A percentile compares a stretch with the other conserved stretches of the same genome.
These are phyloP conservation scores for Zaprionus lachaisei DNA, from an alignment of 1,140 invertebrate genomes.

Conservation along the genomic window DNA sequence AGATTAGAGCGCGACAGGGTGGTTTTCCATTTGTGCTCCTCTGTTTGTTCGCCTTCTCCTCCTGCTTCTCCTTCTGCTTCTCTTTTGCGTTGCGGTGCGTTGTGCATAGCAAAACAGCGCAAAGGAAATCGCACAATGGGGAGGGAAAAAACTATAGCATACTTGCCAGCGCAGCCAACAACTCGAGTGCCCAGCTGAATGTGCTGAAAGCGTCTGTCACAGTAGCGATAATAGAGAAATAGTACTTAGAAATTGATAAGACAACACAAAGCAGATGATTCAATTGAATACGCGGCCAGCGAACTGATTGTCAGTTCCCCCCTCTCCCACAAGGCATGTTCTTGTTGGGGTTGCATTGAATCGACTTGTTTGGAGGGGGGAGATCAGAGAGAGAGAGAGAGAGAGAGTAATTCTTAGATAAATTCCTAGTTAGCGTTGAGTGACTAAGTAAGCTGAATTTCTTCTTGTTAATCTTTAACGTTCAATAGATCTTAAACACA, in stretches of 20 bases:
- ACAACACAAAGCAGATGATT: background rate
- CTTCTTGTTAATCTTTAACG: background rate
- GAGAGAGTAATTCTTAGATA: background rate
- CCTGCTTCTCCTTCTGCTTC: background rate
- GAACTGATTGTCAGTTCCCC: background rate
- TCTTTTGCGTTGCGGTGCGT: background rate
- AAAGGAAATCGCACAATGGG: background rate
- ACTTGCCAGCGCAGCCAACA: conserved; percentile 11
- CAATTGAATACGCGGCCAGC: background rate
- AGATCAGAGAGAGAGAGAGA: background rate
- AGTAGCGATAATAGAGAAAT: conserved; percentile 9
- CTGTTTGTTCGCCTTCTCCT: conserved; percentile 11
- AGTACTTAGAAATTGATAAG: background rate
- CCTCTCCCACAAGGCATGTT: too few relatives aligned
- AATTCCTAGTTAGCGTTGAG: background rate
- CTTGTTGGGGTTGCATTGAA: too few relatives aligned
- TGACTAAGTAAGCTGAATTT: background rate
- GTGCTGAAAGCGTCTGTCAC: background rate
- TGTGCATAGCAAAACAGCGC: conserved; percentile 2
- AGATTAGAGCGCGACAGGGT: conserved; percentile 27
- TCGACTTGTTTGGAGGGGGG: background rate
- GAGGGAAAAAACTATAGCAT: conserved; percentile 29
- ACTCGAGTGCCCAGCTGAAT: background rate
- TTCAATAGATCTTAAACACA: too few relatives aligned
- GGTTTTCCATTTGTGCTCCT: conserved; percentile 14